Evolutionary conservation across 2,797 vertebrate genomes (phyloP).

Genomic region (Tragelaphus oryx): DNA sequence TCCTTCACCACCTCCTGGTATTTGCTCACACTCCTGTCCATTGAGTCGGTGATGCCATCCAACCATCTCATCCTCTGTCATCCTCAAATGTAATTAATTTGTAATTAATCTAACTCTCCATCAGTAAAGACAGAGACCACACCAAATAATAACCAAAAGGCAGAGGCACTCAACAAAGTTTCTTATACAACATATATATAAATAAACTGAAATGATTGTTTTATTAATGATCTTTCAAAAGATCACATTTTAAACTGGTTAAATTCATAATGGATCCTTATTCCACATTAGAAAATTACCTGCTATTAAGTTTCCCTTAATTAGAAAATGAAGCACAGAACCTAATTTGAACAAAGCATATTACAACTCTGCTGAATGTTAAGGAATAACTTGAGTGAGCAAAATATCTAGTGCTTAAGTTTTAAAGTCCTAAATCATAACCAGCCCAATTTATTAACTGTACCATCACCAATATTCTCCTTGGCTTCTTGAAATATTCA

Average conservation of each 20-base stretch:
- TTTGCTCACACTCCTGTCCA: not conserved
- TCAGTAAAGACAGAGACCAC: not conserved
- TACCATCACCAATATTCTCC: not conserved
- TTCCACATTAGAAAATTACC: slow-evolving; percentile 5
- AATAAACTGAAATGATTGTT: not conserved
- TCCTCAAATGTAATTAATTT: not conserved
- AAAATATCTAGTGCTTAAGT: not conserved
- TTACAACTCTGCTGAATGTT: not conserved
- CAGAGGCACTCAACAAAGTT: not conserved
- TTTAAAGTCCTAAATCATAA: not conserved
- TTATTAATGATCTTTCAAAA: slow-evolving; percentile 27
- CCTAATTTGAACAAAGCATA: not conserved
- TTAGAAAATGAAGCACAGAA: not conserved
- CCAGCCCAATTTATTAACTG: not conserved
- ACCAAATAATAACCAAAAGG: not conserved
- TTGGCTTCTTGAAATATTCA: not conserved
- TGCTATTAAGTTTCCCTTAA: not conserved
- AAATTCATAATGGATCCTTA: not conserved
- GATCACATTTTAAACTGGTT: not conserved
- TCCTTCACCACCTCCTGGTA: not conserved
- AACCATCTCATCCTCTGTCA: not conserved
- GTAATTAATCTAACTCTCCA: not conserved
- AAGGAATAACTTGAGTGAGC: not conserved
- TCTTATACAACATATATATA: not conserved
- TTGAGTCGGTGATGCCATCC: not conserved